These are phyloP conservation scores for Ctenopoma multispine DNA, from an alignment of 2,797 vertebrate species.

Conservation along the genomic window DNA sequence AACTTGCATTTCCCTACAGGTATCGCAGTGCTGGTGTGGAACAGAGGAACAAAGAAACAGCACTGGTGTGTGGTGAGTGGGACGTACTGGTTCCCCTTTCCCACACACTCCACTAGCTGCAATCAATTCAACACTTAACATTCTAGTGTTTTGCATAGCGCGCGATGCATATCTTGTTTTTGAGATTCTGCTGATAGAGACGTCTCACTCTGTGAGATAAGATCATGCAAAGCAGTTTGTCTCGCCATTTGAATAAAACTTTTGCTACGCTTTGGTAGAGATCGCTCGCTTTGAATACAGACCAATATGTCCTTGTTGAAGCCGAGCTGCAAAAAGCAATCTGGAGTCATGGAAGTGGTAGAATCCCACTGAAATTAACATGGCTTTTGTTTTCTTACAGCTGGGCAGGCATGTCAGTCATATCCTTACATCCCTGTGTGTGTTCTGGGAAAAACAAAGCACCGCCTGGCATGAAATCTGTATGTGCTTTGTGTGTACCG, in stretches of 20 bases:
- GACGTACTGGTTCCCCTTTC: constrained; percentile 13
- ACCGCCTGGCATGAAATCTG: constrained; percentile 29
- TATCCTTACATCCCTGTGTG: constrained; percentile 47
- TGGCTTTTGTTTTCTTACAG: constrained; percentile 58
- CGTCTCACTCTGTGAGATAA: constrained; percentile 32
- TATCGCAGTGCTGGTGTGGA: not conserved
- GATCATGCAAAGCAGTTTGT: constrained; percentile 65
- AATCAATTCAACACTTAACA: constrained; percentile 43
- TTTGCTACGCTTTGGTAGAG: constrained; percentile 40
- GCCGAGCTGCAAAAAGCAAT: constrained; percentile 35
- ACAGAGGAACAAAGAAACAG: not conserved
- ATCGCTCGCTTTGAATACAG: constrained; percentile 63
- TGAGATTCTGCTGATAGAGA: constrained; percentile 44
- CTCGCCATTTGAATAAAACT: constrained; percentile 55
- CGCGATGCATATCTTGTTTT: constrained; percentile 12
- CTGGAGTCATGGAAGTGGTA: constrained; percentile 21
- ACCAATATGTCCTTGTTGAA: constrained; percentile 53
- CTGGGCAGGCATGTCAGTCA: constrained; percentile 57
- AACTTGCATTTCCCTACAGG: not conserved
- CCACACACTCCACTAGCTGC: constrained; percentile 5
- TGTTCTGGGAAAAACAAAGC: constrained; percentile 41
- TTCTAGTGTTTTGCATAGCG: constrained; percentile 56
- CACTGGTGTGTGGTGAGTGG: not conserved
- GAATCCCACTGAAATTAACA: constrained; percentile 52
- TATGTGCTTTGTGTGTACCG: constrained; percentile 27